phyloP scores from a whole-genome alignment of 2,797 vertebrate species.

The Caiman crocodilus region DNA sequence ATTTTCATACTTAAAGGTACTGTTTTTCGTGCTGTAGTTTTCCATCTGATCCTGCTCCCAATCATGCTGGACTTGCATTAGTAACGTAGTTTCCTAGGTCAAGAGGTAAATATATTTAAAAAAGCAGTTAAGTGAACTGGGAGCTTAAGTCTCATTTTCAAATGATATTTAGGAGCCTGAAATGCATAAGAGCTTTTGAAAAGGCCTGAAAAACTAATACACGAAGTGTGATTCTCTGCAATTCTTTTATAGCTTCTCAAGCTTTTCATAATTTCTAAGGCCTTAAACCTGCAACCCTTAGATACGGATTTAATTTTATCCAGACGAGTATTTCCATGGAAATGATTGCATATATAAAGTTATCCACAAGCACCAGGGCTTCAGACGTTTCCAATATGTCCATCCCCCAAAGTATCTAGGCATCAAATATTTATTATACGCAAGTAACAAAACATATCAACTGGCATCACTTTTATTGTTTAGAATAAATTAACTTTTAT shows the following conservation, averaged over 20 bases:
- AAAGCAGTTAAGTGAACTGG: accelerated
- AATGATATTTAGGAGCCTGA: background rate
- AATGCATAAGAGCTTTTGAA: background rate
- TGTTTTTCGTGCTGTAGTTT: background rate
- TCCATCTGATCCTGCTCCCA: background rate
- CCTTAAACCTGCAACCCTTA: background rate
- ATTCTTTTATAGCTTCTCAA: background rate
- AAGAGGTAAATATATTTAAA: background rate
- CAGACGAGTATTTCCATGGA: accelerated
- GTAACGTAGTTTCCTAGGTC: background rate
- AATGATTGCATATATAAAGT: background rate
- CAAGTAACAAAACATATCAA: background rate
- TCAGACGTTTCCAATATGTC: background rate
- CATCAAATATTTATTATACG: background rate
- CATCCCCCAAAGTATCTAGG: background rate
- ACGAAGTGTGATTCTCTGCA: background rate
- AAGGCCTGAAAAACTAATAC: background rate
- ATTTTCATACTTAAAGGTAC: conserved; percentile 2
- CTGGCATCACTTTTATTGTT: background rate
- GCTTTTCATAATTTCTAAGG: background rate
- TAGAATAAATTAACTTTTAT: background rate
- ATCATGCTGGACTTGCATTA: background rate
- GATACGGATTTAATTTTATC: background rate
- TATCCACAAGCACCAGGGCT: accelerated
- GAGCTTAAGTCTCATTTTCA: background rate